Evolutionary conservation across 2,113 vertebrate species (phyloP).

Genomic region (Arizona elegans): DNA sequence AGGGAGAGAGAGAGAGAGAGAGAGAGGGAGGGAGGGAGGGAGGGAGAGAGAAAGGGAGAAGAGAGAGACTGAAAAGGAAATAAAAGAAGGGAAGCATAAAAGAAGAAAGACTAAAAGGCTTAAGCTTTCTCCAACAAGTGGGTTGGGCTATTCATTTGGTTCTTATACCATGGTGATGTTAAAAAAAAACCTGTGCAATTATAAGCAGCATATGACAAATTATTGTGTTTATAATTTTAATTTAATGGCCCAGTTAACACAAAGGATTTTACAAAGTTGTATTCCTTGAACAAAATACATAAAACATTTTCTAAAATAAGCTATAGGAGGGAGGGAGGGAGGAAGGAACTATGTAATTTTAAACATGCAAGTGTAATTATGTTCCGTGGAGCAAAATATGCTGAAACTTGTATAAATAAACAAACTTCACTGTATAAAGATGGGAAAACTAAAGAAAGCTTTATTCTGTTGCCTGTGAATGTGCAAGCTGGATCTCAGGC

Average conservation of each 20-base stretch:
- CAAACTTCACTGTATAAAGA: not conserved
- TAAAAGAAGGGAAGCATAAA: not conserved
- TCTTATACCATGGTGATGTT: slow-evolving; percentile 36
- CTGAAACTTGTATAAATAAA: not conserved
- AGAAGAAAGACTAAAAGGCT: slow-evolving; percentile 27
- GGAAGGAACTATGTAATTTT: not conserved
- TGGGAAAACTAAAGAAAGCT: not conserved
- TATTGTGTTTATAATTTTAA: slow-evolving; percentile 53
- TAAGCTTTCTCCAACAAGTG: slow-evolving; percentile 13
- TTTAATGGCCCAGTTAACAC: slow-evolving; percentile 46
- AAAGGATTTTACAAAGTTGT: slow-evolving; percentile 38
- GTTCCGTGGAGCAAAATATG: not conserved
- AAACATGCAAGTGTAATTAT: not conserved
- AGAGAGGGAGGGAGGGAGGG: not conserved
- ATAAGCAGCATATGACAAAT: slow-evolving; percentile 27
- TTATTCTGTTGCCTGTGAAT: not conserved
- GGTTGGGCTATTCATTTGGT: slow-evolving; percentile 32
- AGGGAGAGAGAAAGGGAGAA: not conserved
- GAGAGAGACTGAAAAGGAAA: slow-evolving; percentile 25
- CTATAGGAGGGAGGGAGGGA: not conserved
- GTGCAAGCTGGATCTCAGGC: not conserved
- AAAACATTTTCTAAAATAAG: slow-evolving; percentile 26
- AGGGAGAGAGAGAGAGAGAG: not conserved
- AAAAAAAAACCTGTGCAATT: slow-evolving; percentile 41
- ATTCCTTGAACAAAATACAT: slow-evolving; percentile 44